Percentiles rank a stretch among this genome's conserved stretches.
Conservation (phyloP, 1,140 invertebrate genomes). For the Prorops nasuta region DNA sequence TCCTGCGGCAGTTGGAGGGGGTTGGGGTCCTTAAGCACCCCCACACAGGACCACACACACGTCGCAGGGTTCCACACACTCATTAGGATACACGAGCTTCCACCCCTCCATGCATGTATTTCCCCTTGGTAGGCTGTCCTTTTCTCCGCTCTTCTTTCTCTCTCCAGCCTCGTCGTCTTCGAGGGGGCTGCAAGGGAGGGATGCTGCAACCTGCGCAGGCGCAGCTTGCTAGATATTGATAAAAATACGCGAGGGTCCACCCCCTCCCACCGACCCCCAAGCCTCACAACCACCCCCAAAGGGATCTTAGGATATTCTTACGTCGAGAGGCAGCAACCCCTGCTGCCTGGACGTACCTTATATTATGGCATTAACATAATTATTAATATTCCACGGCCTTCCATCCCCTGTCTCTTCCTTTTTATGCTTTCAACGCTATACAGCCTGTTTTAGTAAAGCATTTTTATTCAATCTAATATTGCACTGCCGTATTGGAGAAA, state of each 20-base stretch:
- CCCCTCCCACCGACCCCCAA: slow-evolving; percentile 42
- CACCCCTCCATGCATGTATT: too few relatives aligned
- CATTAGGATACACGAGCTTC: too few relatives aligned
- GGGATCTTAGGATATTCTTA: slow-evolving; percentile 53
- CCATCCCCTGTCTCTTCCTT: too few relatives aligned
- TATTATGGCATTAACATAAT: slow-evolving; percentile 45
- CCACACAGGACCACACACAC: too few relatives aligned
- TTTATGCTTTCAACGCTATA: too few relatives aligned
- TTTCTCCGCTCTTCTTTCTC: background rate
- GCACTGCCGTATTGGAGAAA: too few relatives aligned
- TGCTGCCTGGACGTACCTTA: slow-evolving; percentile 17
- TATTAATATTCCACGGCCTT: slow-evolving; percentile 52
- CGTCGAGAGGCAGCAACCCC: slow-evolving; percentile 25
- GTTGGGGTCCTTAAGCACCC: too few relatives aligned
- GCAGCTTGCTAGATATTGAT: slow-evolving; percentile 54
- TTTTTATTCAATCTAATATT: too few relatives aligned
- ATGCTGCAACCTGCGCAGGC: slow-evolving; percentile 48
- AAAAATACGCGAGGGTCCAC: slow-evolving; percentile 54
- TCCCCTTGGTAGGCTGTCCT: too few relatives aligned
- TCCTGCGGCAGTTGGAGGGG: too few relatives aligned
- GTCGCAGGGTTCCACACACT: too few relatives aligned
- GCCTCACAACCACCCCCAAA: slow-evolving; percentile 38
- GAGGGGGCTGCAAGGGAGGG: slow-evolving; percentile 44
- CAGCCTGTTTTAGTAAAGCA: too few relatives aligned
- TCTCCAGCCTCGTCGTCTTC: slow-evolving; percentile 10